phyloP scores from a whole-genome alignment of 2,797 vertebrate genomes.

The Okamejei kenojei region DNA sequence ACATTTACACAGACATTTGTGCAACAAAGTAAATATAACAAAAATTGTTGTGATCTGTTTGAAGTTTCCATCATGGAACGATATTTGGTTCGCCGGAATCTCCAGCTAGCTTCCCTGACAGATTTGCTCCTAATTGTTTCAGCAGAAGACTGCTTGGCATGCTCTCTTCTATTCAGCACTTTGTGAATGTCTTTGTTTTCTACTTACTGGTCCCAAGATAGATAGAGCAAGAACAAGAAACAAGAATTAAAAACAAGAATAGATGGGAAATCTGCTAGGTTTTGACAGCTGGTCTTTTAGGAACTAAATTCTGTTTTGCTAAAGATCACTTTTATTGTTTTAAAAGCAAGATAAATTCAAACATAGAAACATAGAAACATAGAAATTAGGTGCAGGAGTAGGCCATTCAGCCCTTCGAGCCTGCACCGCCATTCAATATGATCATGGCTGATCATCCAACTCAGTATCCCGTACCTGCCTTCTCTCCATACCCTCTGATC shows the following conservation, averaged over 20 bases:
- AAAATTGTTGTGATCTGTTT: not conserved
- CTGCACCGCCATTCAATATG: too few species aligned
- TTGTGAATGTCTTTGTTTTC: slow-evolving; percentile 15
- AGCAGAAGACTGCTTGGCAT: not conserved
- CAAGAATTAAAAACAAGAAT: not conserved
- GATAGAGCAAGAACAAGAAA: not conserved
- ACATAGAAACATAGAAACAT: too few species aligned
- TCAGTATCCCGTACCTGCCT: too few species aligned
- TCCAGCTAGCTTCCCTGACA: not conserved
- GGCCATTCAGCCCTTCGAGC: too few species aligned
- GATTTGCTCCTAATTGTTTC: slow-evolving; percentile 20
- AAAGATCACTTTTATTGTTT: not conserved
- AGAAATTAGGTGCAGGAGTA: too few species aligned
- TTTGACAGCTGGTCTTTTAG: slow-evolving; percentile 31
- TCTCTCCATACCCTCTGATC: too few species aligned
- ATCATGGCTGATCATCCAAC: too few species aligned
- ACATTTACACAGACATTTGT: too few species aligned
- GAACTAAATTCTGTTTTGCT: not conserved
- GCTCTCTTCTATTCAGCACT: not conserved
- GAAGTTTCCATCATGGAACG: not conserved
- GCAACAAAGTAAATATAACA: not conserved
- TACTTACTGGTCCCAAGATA: not conserved
- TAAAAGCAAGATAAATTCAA: not conserved
- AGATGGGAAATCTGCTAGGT: slow-evolving; percentile 24
- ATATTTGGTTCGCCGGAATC: not conserved